phyloP scores from a whole-genome alignment of 2,888 invertebrate species.

The Nemapogon koenigi region DNA sequence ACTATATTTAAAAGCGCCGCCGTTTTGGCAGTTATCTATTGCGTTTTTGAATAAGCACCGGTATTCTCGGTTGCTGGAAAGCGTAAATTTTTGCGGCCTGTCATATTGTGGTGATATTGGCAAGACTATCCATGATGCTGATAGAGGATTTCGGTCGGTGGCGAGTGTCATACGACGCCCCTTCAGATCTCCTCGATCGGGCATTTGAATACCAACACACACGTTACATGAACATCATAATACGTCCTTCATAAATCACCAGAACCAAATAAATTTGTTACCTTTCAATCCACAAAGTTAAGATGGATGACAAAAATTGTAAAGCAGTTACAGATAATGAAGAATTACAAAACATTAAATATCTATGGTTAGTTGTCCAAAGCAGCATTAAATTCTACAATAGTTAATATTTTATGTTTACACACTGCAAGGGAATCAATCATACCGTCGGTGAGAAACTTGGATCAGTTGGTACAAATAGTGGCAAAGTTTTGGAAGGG shows the following conservation, averaged over 20 bases:
- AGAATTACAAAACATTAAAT: slow-evolving; percentile 61
- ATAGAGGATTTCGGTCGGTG: slow-evolving; percentile 56
- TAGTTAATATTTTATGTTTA: slow-evolving; percentile 21
- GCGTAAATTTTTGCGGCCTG: no score
- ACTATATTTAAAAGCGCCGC: no score
- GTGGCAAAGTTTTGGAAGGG: slow-evolving; percentile 15
- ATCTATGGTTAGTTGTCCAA: slow-evolving; percentile 36
- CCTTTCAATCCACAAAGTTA: slow-evolving; percentile 62
- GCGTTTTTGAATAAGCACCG: no score
- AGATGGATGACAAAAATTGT: slow-evolving; percentile 54
- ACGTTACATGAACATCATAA: slow-evolving; percentile 37
- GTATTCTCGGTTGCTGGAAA: no score
- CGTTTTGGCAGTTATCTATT: no score
- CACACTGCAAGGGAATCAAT: slow-evolving; percentile 61
- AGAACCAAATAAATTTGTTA: slow-evolving; percentile 61
- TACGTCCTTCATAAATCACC: slow-evolving; percentile 58
- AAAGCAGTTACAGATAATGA: slow-evolving; percentile 57
- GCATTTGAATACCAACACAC: slow-evolving; percentile 80
- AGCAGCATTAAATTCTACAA: slow-evolving; percentile 45
- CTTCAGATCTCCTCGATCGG: slow-evolving; percentile 56
- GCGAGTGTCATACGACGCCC: slow-evolving; percentile 37
- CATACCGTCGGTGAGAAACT: slow-evolving; percentile 27
- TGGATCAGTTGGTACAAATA: background rate
- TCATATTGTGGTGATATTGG: no score
- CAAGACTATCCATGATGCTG: slow-evolving; percentile 57